These are phyloP conservation scores for Mormyrops attenuatus DNA, from an alignment of 2,797 vertebrate species.

Conservation along the genomic window DNA sequence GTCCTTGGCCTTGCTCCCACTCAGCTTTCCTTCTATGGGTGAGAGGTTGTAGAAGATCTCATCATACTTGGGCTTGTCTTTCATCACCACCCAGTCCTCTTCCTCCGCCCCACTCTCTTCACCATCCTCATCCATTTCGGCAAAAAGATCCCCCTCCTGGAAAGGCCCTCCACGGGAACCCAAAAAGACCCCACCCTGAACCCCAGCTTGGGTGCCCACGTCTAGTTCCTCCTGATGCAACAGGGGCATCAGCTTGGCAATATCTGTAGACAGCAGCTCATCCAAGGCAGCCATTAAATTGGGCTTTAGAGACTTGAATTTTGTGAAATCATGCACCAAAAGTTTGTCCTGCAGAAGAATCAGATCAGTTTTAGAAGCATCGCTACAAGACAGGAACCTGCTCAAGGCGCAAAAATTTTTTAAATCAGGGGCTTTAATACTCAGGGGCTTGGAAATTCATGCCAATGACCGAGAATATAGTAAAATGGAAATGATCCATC, in stretches of 20 bases:
- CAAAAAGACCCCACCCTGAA: conserved; percentile 73
- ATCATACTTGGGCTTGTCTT: conserved; percentile 82
- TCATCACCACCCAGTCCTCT: conserved; percentile 73
- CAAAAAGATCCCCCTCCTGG: conserved; percentile 63
- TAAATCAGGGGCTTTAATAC: not conserved
- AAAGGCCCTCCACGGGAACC: conserved; percentile 68
- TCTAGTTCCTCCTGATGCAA: conserved; percentile 71
- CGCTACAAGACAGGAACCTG: not conserved
- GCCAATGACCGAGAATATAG: not conserved
- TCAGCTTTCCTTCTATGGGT: conserved; percentile 76
- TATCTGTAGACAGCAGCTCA: conserved; percentile 72
- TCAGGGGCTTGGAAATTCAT: not conserved
- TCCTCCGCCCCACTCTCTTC: conserved; percentile 41
- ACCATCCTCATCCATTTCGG: conserved; percentile 48
- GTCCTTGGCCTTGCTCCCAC: conserved; percentile 72
- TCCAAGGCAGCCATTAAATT: conserved; percentile 75
- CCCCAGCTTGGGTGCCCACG: conserved; percentile 53
- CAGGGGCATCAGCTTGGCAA: conserved; percentile 76
- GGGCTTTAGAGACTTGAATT: conserved; percentile 77
- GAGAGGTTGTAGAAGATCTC: conserved; percentile 86
- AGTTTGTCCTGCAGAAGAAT: conserved; percentile 68
- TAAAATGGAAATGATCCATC: not conserved
- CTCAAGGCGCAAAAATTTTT: not conserved
- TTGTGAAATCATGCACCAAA: conserved; percentile 76
- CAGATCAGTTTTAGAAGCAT: not conserved